These are phyloP conservation scores for Disparrhopalites patrizii DNA, from an alignment of 2,888 invertebrate genomes.

Conservation along the genomic window DNA sequence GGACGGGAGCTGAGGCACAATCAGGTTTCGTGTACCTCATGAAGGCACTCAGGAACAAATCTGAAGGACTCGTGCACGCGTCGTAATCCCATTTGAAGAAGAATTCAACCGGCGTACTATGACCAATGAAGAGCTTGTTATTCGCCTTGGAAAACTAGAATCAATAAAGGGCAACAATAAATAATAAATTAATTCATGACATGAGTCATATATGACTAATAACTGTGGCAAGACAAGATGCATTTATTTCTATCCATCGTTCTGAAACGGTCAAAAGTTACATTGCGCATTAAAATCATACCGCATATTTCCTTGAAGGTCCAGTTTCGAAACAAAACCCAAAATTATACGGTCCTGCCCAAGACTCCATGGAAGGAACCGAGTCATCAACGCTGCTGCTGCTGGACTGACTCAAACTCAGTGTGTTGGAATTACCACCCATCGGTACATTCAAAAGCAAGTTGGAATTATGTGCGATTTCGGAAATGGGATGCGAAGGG, in stretches of 20 bases:
- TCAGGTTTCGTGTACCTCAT: conserved; percentile 11
- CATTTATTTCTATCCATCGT: no score
- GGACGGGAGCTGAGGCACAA: background rate
- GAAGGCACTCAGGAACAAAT: background rate
- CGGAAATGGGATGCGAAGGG: no score
- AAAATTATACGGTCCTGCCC: conserved; percentile 11
- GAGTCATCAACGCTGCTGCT: background rate
- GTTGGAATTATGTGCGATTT: no score
- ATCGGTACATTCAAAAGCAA: no score
- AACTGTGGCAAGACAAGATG: background rate
- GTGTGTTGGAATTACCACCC: no score
- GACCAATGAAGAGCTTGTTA: conserved; percentile 3
- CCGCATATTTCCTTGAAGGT: background rate
- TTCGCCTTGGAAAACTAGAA: background rate
- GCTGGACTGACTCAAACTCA: background rate
- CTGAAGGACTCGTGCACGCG: background rate
- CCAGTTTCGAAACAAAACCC: background rate
- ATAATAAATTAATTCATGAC: background rate
- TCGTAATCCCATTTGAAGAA: background rate
- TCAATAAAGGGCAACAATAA: background rate
- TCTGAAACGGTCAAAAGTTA: no score
- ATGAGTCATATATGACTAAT: background rate
- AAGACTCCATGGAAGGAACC: conserved; percentile 6
- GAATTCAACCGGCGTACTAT: background rate
- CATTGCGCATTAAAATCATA: background rate